Base-by-base conservation (phyloP, 2,888 invertebrate genomes). In the Alcis repandata region DNA sequence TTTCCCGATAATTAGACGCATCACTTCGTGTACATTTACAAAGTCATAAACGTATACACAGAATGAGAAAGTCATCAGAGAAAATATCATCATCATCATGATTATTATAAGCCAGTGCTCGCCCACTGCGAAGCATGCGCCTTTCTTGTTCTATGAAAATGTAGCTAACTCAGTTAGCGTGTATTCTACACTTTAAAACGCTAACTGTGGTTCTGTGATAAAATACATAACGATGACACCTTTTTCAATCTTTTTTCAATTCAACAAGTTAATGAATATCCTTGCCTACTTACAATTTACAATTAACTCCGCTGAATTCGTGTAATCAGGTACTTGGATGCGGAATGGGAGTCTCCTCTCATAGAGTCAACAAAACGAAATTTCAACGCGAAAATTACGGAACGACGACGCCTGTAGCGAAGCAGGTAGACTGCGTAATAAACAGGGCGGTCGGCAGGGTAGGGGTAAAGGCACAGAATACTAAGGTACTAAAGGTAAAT, bases 291-390 rank as follows among this genome's bases (percentile, higher is more conserved):
- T 41, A n/a, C 36, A 40, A 52, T 17, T 43, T 19, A 32, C 19
- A 59, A 59, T 41, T 48, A 48, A 40, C 22, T 58, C 36, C 46
- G n/a, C 41, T 20, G 43, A 52, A 52, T 51, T 20, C 10, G 17
- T 9, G 53, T 60, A 53, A 60, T 40, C 53, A 46, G 19, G 45
- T 48, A 59, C 64, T 54, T 38, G 46, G 33, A 17, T 33, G 17
- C 40, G 51, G 40, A 60, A 65, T 56, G 46, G 36, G 51, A 59
- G 57, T 62, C 62, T 59, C 45, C 59, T 61, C 64, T 64, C 64
- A 61, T 38, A 59, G 48, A 59, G 57, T 65, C 56, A 69, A 69
- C 71, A 67, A 61, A 69, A 69, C 63, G 40, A 66, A 65, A 48
- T 66, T 59, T 58, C 48, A 53, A 59, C 51, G 49, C 48, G 63